Conservation (phyloP, 2,113 vertebrate genomes). For the Fukomys damarensis region DNA sequence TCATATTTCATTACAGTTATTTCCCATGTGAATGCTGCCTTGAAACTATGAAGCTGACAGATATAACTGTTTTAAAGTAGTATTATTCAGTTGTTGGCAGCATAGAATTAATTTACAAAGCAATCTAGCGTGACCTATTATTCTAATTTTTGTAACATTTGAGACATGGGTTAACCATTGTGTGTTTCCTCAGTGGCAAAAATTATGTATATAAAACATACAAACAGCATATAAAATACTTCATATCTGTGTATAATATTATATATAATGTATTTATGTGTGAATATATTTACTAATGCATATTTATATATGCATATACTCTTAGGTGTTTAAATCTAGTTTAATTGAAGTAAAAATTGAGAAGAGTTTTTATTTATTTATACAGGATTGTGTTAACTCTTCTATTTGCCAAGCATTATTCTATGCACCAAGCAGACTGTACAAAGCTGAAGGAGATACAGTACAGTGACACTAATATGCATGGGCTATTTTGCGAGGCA, state of each 20-base stretch:
- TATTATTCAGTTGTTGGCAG: not conserved
- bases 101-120: constrained; percentile 28
- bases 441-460: not conserved
- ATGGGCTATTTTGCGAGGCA: not conserved
- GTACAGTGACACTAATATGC: not conserved
- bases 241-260: not conserved
- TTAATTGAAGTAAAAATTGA: not conserved
- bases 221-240: not conserved
- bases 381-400: not conserved
- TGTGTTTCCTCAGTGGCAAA: not conserved
- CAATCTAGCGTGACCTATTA: not conserved
- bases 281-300: not conserved
- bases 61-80: not conserved
- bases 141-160: not conserved
- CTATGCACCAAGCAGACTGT: not conserved
- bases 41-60: not conserved
- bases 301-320: not conserved
- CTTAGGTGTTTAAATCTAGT: not conserved
- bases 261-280: not conserved
- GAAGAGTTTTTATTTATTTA: not conserved
- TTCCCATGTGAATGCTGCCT: not conserved
- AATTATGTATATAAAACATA: not conserved
- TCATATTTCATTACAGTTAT: not conserved
- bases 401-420: not conserved
- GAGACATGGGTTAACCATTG: not conserved